Conservation (phyloP, 2,888 invertebrate genomes). For the Nomada ferruginata region DNA sequence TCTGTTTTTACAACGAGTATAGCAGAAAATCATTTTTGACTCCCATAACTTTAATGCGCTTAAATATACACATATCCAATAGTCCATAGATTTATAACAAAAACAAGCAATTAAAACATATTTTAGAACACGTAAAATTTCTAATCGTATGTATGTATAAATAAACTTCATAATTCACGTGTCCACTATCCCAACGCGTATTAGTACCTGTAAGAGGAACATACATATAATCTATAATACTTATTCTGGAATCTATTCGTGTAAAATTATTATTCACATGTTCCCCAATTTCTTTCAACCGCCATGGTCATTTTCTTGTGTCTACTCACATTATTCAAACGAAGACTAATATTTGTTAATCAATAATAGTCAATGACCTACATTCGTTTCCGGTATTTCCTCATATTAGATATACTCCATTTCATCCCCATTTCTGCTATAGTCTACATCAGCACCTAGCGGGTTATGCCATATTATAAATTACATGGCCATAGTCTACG, state of each 20-base stretch:
- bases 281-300: not conserved
- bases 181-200: too few species aligned
- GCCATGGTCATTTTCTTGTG: not conserved
- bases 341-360: constrained; percentile 34
- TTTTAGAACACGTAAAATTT: too few species aligned
- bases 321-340: not conserved
- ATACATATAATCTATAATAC: not conserved
- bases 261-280: not conserved
- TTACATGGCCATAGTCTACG: constrained; percentile 5
- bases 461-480: constrained; percentile 23
- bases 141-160: too few species aligned
- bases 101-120: too few species aligned
- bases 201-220: too few species aligned
- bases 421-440: not conserved
- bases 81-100: too few species aligned
- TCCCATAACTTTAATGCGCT: too few species aligned
- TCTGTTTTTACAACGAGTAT: too few species aligned
- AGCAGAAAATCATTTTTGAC: too few species aligned
- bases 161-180: too few species aligned
- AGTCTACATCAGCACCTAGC: constrained; percentile 46
- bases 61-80: too few species aligned
- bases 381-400: constrained; percentile 36
- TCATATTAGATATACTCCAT: constrained; percentile 19
- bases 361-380: constrained; percentile 55
- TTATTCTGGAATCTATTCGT: not conserved